Conservation (phyloP, 1,140 invertebrate species). For the Zaprionus kolodkinae region DNA sequence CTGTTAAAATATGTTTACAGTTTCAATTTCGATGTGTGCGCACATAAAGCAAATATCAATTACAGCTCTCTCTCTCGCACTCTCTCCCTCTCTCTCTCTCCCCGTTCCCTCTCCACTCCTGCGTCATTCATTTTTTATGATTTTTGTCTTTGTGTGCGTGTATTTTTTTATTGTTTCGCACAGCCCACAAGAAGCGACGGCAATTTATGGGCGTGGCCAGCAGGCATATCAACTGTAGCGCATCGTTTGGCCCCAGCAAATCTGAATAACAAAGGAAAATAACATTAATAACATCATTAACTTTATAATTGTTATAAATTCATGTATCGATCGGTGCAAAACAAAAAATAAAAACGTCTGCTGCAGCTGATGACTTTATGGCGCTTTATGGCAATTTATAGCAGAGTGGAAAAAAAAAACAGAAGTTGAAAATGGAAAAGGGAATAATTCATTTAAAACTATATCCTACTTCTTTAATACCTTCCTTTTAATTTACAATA, state of each 20-base stretch:
- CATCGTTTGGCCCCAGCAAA: conserved; percentile 19
- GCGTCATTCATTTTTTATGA: conserved; percentile 28
- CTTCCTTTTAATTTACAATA: not conserved
- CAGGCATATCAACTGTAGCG: conserved; percentile 48
- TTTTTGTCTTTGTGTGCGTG: conserved; percentile 16
- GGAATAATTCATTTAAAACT: not conserved
- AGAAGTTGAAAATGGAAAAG: not conserved
- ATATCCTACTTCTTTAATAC: not conserved
- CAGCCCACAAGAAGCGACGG: conserved; percentile 33
- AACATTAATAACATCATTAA: not conserved
- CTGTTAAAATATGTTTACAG: conserved; percentile 74
- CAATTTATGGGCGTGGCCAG: conserved; percentile 55
- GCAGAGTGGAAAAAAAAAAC: not conserved
- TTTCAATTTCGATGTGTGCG: conserved; percentile 66
- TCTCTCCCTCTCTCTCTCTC: conserved; percentile 4
- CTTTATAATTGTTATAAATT: conserved; percentile 1
- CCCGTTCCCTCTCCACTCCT: not conserved
- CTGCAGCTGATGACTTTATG: not conserved
- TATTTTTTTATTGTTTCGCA: conserved; percentile 17
- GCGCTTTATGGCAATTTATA: not conserved
- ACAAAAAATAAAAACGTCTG: not conserved
- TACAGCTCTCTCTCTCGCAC: conserved; percentile 48
- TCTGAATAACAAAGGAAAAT: conserved; percentile 2
- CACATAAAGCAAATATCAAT: conserved; percentile 74
- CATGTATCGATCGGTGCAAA: not conserved